A percentile compares a stretch with the other conserved stretches of the same genome.
These are phyloP conservation scores for Numenius arquata DNA, from an alignment of 2,113 vertebrate species.

Conservation along the genomic window DNA sequence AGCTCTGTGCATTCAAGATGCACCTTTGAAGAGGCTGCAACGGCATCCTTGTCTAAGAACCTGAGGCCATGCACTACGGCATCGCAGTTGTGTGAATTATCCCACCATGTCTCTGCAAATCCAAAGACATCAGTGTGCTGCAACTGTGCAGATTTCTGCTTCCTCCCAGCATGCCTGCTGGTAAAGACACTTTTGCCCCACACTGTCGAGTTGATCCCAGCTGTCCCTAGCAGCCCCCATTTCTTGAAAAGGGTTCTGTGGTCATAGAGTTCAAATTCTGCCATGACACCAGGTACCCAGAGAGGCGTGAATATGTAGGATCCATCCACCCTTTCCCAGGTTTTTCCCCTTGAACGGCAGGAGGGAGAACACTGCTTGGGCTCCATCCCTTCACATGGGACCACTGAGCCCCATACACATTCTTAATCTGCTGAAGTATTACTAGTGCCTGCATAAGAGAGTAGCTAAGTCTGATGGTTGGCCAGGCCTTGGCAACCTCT, in stretches of 20 bases:
- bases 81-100: neutral
- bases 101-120: neutral
- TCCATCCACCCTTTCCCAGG: neutral
- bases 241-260: neutral
- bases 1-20: neutral
- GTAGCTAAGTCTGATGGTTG: neutral
- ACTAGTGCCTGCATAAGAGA: neutral
- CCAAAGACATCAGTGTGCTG: neutral
- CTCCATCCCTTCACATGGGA: neutral
- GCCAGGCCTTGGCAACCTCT: neutral
- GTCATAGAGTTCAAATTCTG: neutral
- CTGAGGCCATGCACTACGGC: neutral
- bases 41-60: neutral
- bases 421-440: neutral
- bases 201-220: neutral
- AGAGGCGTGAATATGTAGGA: neutral
- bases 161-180: neutral
- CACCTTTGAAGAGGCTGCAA: neutral
- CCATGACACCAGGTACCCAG: neutral
- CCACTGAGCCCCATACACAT: rapidly evolving
- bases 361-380: neutral
- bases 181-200: neutral
- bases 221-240: neutral
- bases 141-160: neutral
- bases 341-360: neutral